Percentiles rank a stretch among this genome's conserved stretches.
phyloP scores from a whole-genome alignment of 2,888 invertebrate species.

The Ischnus inquisitorius region DNA sequence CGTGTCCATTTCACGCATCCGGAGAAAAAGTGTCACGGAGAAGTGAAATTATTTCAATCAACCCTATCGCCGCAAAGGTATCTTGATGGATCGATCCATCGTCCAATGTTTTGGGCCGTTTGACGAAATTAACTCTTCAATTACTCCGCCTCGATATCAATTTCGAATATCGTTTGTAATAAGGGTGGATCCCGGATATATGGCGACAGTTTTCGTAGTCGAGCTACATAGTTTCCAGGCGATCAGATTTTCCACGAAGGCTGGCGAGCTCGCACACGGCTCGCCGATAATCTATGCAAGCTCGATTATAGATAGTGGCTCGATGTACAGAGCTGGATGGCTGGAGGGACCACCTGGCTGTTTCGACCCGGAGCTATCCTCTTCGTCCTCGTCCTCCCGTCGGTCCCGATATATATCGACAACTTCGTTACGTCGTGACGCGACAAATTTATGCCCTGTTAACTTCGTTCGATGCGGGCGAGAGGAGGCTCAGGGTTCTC shows the following conservation, averaged over 20 bases:
- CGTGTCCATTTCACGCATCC: not conserved
- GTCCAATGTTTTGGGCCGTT: no score
- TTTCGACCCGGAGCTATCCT: conserved; percentile 1
- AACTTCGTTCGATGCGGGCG: conserved; percentile 66
- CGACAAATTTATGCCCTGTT: conserved; percentile 70
- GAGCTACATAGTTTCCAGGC: not conserved
- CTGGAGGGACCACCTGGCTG: not conserved
- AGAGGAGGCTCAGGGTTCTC: conserved; percentile 45
- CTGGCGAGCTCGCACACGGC: conserved; percentile 32
- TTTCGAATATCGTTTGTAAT: conserved; percentile 1
- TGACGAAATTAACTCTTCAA: not conserved
- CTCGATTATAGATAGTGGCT: conserved; percentile 73
- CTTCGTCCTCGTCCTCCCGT: conserved; percentile 1
- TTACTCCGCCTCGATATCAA: not conserved
- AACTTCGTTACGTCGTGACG: conserved; percentile 70
- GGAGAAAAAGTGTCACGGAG: not conserved
- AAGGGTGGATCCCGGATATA: conserved; percentile 1
- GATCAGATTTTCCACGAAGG: conserved; percentile 30
- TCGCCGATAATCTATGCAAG: conserved; percentile 72
- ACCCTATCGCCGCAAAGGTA: no score
- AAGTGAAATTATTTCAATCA: not conserved
- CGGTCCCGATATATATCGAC: conserved; percentile 55
- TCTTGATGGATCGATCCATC: no score
- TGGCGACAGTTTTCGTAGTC: not conserved
- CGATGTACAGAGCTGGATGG: conserved; percentile 48